These are phyloP conservation scores for Melanostigma gelatinosum DNA, from an alignment of 2,113 vertebrate species.

Conservation along the genomic window DNA sequence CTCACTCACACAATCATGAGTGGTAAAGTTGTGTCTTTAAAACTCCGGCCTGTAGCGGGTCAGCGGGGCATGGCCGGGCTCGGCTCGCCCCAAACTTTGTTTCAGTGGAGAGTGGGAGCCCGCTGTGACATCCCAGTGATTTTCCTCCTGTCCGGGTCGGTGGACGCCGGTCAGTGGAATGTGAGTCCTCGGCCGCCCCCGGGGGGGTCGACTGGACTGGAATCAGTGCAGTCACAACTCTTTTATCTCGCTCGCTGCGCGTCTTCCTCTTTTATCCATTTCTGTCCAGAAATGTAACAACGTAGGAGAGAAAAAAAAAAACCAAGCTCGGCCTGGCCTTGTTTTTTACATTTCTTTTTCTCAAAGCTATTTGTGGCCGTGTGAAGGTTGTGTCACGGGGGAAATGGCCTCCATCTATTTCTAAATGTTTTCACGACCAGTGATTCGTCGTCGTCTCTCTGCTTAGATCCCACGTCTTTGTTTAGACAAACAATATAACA, in stretches of 20 bases:
- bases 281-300: constrained; percentile 16
- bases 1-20: neutral
- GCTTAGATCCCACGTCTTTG: neutral
- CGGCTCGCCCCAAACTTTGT: constrained; percentile 29
- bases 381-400: constrained; percentile 21
- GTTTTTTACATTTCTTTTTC: neutral
- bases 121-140: constrained; percentile 46
- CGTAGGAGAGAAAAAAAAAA: constrained; percentile 2
- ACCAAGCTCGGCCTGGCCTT: neutral
- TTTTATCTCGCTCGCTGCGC: constrained; percentile 4
- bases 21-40: constrained; percentile 28
- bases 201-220: constrained; percentile 29
- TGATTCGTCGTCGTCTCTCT: neutral
- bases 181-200: constrained; percentile 34
- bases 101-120: constrained; percentile 20
- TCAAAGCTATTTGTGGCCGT: constrained; percentile 5
- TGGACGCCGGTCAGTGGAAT: constrained; percentile 51
- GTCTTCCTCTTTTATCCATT: constrained; percentile 7
- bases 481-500: neutral
- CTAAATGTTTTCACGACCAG: neutral
- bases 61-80: constrained; percentile 43
- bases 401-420: constrained; percentile 13
- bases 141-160: constrained; percentile 45
- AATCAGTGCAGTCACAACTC: constrained; percentile 51
- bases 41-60: constrained; percentile 47